Evolutionary conservation across 2,113 vertebrate genomes (phyloP).

Genomic region (Solea senegalensis): DNA sequence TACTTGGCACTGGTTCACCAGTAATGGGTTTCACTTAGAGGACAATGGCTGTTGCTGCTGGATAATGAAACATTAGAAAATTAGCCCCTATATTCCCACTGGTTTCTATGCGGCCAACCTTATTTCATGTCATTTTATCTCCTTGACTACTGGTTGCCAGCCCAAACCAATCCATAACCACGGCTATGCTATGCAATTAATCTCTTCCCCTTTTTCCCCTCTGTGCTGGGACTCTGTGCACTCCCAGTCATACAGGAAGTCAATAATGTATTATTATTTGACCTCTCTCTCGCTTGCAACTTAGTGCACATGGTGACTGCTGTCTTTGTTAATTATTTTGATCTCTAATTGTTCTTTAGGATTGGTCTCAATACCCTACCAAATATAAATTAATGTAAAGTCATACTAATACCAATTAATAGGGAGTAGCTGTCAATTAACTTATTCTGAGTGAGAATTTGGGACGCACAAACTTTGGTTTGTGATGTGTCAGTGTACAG

Average conservation of each 20-base stretch:
- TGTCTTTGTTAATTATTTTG: conserved; percentile 17
- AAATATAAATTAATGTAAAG: background rate
- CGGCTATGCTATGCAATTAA: conserved; percentile 50
- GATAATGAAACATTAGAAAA: conserved; percentile 67
- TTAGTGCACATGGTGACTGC: conserved; percentile 4
- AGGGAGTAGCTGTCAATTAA: background rate
- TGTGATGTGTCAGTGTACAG: conserved; percentile 34
- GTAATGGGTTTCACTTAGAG: conserved; percentile 70
- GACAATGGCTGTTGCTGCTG: conserved; percentile 61
- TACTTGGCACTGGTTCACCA: conserved; percentile 41
- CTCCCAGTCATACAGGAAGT: conserved; percentile 50
- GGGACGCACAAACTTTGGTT: conserved; percentile 43
- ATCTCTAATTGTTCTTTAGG: conserved; percentile 11
- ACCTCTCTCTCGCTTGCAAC: conserved; percentile 35
- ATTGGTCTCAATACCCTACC: background rate
- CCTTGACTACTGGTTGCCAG: conserved; percentile 30
- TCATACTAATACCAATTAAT: background rate
- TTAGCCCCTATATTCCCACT: conserved; percentile 57
- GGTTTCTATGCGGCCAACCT: conserved; percentile 32
- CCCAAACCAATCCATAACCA: conserved; percentile 28
- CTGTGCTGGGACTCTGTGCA: background rate
- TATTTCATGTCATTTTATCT: conserved; percentile 54
- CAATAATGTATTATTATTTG: conserved; percentile 51
- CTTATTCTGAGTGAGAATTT: conserved; percentile 2
- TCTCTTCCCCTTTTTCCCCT: conserved; percentile 17